Evolutionary conservation across 2,888 invertebrate species (phyloP).

Genomic region (Melanostoma mellinum): DNA sequence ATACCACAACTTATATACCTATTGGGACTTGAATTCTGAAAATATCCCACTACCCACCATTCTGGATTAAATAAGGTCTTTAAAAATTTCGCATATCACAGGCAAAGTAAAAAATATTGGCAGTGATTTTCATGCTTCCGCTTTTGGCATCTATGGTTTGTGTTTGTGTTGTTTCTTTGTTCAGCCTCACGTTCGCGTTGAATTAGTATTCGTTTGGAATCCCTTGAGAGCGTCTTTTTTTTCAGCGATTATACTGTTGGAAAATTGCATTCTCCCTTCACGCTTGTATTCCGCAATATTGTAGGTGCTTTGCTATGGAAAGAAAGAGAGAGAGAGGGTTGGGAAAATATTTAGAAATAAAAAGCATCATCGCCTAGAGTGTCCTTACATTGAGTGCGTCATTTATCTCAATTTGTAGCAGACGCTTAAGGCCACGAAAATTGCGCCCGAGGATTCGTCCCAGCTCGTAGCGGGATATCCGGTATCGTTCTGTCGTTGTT

Average conservation of each 20-base stretch:
- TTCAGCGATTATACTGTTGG: constrained; percentile 78
- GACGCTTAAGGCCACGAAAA: constrained; percentile 79
- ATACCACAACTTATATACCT: no score
- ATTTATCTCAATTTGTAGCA: constrained; percentile 78
- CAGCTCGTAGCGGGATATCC: constrained; percentile 80
- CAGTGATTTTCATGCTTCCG: constrained; percentile 49
- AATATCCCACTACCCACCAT: background rate
- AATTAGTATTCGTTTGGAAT: constrained; percentile 61
- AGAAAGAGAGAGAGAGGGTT: constrained; percentile 37
- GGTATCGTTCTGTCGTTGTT: constrained; percentile 79
- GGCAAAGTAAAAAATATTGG: constrained; percentile 58
- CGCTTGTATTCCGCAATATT: constrained; percentile 79
- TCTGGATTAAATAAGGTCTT: background rate
- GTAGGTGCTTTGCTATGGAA: constrained; percentile 79
- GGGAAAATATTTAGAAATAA: background rate
- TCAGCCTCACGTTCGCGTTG: constrained; percentile 48
- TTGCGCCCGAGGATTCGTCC: constrained; percentile 80
- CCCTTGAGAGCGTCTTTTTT: constrained; percentile 77
- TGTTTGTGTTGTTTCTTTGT: background rate
- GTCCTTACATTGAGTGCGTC: constrained; percentile 80
- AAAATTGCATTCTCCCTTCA: constrained; percentile 79
- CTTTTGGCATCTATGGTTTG: constrained; percentile 53
- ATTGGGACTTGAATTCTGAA: no score
- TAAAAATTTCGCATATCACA: constrained; percentile 49
- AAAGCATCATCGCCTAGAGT: background rate